These are phyloP conservation scores for Dreissena polymorpha DNA, from an alignment of 1,140 invertebrate species.

Conservation along the genomic window DNA sequence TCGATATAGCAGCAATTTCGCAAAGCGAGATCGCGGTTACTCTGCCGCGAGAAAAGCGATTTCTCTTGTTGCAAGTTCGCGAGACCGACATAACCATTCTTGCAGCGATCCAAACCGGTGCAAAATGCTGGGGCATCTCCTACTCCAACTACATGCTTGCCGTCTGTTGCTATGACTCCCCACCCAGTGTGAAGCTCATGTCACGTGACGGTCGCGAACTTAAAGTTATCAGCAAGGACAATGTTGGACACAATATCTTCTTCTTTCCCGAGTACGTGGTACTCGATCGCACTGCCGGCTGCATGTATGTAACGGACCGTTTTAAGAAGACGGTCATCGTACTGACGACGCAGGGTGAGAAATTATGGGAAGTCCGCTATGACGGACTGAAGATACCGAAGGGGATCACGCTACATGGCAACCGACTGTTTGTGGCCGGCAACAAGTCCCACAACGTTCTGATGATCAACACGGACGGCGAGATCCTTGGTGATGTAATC, in stretches of 20 bases:
- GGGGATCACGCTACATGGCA: slow-evolving; percentile 58
- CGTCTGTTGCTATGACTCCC: slow-evolving; percentile 58
- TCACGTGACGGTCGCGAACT: slow-evolving; percentile 60
- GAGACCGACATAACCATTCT: slow-evolving; percentile 54
- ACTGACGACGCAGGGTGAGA: slow-evolving; percentile 57
- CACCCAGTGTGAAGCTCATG: slow-evolving; percentile 59
- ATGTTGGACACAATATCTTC: slow-evolving; percentile 55
- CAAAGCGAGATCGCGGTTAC: slow-evolving; percentile 57
- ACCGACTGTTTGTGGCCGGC: slow-evolving; percentile 57
- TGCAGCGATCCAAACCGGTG: slow-evolving; percentile 58
- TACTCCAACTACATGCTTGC: slow-evolving; percentile 59
- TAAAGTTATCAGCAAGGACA: slow-evolving; percentile 57
- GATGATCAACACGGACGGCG: slow-evolving; percentile 56
- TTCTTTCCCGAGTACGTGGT: slow-evolving; percentile 63
- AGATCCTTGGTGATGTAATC: slow-evolving; percentile 60
- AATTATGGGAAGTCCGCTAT: slow-evolving; percentile 58
- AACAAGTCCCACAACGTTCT: slow-evolving; percentile 57
- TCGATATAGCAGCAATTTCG: slow-evolving; percentile 51
- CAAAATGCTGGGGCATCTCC: slow-evolving; percentile 59
- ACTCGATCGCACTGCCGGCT: slow-evolving; percentile 52
- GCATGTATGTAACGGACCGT: slow-evolving; percentile 57
- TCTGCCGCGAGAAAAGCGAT: slow-evolving; percentile 56
- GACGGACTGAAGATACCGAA: slow-evolving; percentile 57
- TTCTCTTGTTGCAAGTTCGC: slow-evolving; percentile 53
- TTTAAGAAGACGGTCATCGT: slow-evolving; percentile 55